Evolutionary conservation across 1,140 invertebrate species (phyloP), one percentile per base, ranked within the genome.

Genomic region (Lordiphosa collinella): DNA sequence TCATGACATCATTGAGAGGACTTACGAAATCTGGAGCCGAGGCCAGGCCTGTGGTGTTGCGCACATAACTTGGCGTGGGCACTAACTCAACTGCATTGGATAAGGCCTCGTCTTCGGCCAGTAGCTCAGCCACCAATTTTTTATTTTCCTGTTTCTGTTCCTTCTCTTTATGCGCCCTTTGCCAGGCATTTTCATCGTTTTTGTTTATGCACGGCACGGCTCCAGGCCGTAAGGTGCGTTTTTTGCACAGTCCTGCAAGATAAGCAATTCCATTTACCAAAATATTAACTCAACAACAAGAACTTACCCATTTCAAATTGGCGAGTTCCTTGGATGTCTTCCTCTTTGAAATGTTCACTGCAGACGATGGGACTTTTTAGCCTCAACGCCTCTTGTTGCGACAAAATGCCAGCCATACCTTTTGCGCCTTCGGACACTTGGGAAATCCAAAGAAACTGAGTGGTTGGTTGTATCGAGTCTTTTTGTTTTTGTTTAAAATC

Each of bases 301-400:
- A 5, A 32, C 53, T 51, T 25, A 80, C 75, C 75, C 70, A 80
- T 82, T 66, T 80, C 65, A 22, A 70, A 82, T 16, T 80, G 67
- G 0, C 82, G 40, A 6, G 52, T 55, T 1, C 75, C 75, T 36
- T 75, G 70, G 2, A 80, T 82, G 32, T 80, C 75, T 9, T 82
- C 75, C n/a, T 62, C 64, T 16, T 52, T 61, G n/a, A 80, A 80
- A 25, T 80, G 75, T 4, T 75, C 66, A 25, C 66, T 75, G 43
- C 75, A 80, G 22, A 80, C 61, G 41, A 53, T 63, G 4, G 62
- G 53, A 47, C 55, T 75, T 10, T 82, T 80, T 1, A 38, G 12
- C n/a, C 47, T 67, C 0, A 38, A n/a, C n/a, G 50, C 48, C 11
- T 46, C 43, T 36, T 35, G 9, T 41, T 34, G 2, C 40, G 63